phyloP scores from a whole-genome alignment of 2,797 vertebrate species.

The Pterois miles region DNA sequence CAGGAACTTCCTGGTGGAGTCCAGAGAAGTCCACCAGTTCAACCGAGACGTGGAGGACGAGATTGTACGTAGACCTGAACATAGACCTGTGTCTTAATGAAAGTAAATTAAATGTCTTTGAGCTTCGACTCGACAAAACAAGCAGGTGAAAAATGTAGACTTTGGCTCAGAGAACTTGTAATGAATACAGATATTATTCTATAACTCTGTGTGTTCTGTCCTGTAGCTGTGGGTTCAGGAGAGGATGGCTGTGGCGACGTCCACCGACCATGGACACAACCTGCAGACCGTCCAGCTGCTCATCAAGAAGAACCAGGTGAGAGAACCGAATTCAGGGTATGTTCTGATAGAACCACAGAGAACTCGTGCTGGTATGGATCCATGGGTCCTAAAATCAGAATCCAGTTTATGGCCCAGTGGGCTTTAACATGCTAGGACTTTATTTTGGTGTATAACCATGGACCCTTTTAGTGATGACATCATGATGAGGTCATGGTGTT shows the following conservation, averaged over 20 bases:
- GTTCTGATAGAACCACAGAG: background rate
- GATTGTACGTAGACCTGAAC: slow-evolving; percentile 84
- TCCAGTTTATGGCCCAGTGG: no score
- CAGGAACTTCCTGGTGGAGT: slow-evolving; percentile 86
- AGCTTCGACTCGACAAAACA: no score
- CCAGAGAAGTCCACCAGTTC: slow-evolving; percentile 94
- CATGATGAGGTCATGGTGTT: no score
- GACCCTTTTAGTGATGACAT: no score
- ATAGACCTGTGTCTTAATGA: no score
- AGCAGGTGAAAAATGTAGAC: no score
- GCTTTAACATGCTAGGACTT: no score
- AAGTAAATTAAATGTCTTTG: no score
- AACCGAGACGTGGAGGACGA: slow-evolving; percentile 94
- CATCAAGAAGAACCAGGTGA: slow-evolving; percentile 97
- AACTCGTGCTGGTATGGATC: background rate
- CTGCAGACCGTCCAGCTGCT: slow-evolving; percentile 96
- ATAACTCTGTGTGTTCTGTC: background rate
- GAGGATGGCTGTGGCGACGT: slow-evolving; percentile 92
- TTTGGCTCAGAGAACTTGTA: no score
- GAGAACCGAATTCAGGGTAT: background rate
- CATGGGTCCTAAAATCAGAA: no score
- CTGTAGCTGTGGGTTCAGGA: slow-evolving; percentile 94
- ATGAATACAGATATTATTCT: no score
- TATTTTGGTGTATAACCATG: fast-evolving
- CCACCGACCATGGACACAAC: slow-evolving; percentile 95